Evolutionary conservation across 2,113 vertebrate genomes (phyloP), one percentile per base, ranked within the genome.

Genomic region (Maylandia zebra): DNA sequence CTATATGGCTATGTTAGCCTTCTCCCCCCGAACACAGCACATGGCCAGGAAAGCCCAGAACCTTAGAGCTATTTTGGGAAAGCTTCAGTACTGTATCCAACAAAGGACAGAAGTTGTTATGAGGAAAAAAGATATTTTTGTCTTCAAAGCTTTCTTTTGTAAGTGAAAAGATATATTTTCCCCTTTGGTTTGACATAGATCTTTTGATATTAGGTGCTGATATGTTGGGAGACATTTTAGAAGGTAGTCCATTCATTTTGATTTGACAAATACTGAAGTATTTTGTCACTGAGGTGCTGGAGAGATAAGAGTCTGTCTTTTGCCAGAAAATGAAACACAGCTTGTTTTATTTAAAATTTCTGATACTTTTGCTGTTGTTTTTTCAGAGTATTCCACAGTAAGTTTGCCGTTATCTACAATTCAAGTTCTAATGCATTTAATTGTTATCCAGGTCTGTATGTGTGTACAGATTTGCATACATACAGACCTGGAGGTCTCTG

Each of bases 231-330:
- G 57, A 84, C 59, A 69, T 87, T 88, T 88, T 34, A 84, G 83
- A 71, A 69, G 43, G 22, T 82, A 41, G 36, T 90, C 53, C 79
- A 90, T 94, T 86, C 85, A 76, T 92, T 92, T 88, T 81, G 43
- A 90, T 87, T 82, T 86, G 89, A 92, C 59, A 89, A 57, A 81
- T 71, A 71, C 86, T 86, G 74, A 84, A 71, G 59, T 56, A 55
- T 86, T 87, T 80, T 81, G 61, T 89, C 89, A 48, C 52, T 27
- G 1, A 41, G 34, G 56, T 34, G 59, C 82, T 74, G 41, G 80
- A 85, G 82, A 71, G 76, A 91, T 88, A 91, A 88, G 48, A 80
- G 85, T 66, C 55, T 89, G 86, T 83, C 38, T 87, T 89, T 82
- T 90, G 61, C 87, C 81, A 85, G 41, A 80, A 81, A 91, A 76